Conservation (phyloP, 2,113 vertebrate genomes). For the Hyperopisus bebe region DNA sequence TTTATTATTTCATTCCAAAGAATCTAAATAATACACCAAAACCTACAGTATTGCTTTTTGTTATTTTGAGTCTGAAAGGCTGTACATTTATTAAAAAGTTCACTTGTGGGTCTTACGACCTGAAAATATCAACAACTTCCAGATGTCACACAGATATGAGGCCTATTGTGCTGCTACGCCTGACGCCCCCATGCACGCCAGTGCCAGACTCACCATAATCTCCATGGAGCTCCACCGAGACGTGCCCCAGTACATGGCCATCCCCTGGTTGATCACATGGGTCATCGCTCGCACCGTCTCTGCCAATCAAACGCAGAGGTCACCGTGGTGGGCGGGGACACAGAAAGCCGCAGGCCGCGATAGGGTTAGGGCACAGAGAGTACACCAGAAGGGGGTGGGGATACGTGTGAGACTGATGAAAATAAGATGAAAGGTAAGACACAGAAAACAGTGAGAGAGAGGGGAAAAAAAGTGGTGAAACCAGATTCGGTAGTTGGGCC, state of each 20-base stretch:
- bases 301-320: constrained; percentile 30
- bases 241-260: constrained; percentile 68
- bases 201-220: constrained; percentile 55
- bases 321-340: not conserved
- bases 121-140: not conserved
- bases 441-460: not conserved
- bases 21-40: not conserved
- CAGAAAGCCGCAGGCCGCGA: no score
- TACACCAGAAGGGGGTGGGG: not conserved
- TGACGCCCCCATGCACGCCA: not conserved
- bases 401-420: not conserved
- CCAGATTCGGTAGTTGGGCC: not conserved
- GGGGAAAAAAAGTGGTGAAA: not conserved
- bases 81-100: not conserved
- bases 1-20: not conserved
- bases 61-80: not conserved
- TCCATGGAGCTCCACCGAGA: constrained; percentile 63
- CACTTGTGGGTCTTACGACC: not conserved
- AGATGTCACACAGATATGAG: not conserved
- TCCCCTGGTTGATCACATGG: constrained; percentile 62
- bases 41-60: not conserved
- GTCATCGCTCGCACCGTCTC: constrained; percentile 68
- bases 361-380: not conserved
- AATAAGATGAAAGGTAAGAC: not conserved
- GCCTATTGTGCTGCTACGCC: not conserved